These are phyloP conservation scores for Pungitius pungitius DNA, from an alignment of 2,113 vertebrate genomes.

Conservation along the genomic window DNA sequence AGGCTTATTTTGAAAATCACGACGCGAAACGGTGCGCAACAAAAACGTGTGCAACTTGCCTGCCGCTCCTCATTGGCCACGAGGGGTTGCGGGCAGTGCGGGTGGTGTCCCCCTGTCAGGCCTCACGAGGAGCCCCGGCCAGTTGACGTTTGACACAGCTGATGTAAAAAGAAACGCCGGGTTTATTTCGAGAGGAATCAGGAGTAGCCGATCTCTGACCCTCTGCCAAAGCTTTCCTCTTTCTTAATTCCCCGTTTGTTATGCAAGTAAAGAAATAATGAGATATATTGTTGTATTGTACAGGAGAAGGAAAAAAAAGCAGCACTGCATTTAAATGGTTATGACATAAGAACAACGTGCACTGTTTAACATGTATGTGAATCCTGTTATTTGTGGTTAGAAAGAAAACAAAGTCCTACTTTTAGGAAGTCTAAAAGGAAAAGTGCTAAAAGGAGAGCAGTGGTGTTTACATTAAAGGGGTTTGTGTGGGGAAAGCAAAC, in stretches of 20 bases:
- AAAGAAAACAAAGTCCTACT: no score
- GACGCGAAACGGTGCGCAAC: neutral
- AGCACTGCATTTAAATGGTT: neutral
- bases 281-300: no score
- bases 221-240: conserved; percentile 56
- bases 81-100: conserved; percentile 31
- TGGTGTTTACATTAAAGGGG: neutral
- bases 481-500: neutral
- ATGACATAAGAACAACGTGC: neutral
- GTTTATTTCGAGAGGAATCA: neutral
- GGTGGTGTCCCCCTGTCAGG: conserved; percentile 36
- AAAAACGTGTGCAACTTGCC: neutral
- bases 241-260: conserved; percentile 55
- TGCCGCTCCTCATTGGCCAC: conserved; percentile 38
- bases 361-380: neutral
- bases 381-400: neutral
- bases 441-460: neutral
- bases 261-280: conserved; percentile 50
- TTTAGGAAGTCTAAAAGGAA: neutral
- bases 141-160: neutral
- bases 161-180: neutral
- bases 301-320: neutral
- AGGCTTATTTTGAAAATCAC: conserved; percentile 25
- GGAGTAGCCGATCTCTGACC: neutral
- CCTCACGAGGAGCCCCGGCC: conserved; percentile 44